These are phyloP conservation scores for Arnoldichthys spilopterus DNA, from an alignment of 2,797 vertebrate genomes.

Conservation along the genomic window DNA sequence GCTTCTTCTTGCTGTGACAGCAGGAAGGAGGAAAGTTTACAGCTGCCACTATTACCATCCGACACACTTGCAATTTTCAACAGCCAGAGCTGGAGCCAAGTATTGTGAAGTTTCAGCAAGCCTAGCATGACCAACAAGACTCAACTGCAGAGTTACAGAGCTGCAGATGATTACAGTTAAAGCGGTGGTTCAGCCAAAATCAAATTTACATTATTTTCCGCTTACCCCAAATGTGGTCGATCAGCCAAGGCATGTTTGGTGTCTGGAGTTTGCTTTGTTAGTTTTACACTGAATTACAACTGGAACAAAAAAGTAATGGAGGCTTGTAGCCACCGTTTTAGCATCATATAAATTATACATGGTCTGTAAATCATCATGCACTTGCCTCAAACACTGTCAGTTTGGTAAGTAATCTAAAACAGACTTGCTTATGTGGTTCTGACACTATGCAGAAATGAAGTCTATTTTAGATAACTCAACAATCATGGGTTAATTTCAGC, in stretches of 20 bases:
- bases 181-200: background rate
- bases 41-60: slow-evolving; percentile 19
- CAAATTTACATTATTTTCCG: background rate
- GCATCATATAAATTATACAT: background rate
- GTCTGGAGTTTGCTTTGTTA: background rate
- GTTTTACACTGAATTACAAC: background rate
- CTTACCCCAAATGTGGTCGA: background rate
- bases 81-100: slow-evolving; percentile 32
- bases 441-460: too few species aligned
- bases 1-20: slow-evolving; percentile 38
- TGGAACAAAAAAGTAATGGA: background rate
- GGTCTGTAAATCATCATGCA: background rate
- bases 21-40: slow-evolving; percentile 32
- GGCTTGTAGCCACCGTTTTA: background rate
- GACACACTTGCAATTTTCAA: slow-evolving; percentile 32
- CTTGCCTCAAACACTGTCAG: background rate
- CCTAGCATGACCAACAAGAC: slow-evolving; percentile 16
- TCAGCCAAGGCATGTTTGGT: background rate
- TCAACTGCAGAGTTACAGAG: background rate
- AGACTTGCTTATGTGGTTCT: too few species aligned
- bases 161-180: slow-evolving; percentile 7
- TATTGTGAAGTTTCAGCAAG: background rate
- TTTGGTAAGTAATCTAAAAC: too few species aligned
- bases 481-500: too few species aligned
- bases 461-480: too few species aligned